These are phyloP conservation scores for Actinia equina DNA, from an alignment of 64 coral and sea anemone species.

Conservation along the genomic window DNA sequence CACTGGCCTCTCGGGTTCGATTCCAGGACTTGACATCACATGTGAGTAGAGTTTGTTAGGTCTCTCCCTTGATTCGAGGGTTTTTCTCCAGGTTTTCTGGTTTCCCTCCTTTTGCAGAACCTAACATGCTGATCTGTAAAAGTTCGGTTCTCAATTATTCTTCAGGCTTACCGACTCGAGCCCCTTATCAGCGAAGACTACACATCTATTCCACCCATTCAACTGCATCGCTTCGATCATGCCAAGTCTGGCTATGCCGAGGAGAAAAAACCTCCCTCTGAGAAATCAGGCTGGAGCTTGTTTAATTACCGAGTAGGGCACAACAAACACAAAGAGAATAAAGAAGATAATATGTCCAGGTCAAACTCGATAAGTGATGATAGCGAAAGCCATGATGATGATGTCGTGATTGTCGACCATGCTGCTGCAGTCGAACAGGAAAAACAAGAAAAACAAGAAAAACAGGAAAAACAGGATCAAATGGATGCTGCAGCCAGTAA, in stretches of 20 bases:
- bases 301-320: slow-evolving; percentile 26
- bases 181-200: slow-evolving; percentile 85
- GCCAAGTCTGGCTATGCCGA: slow-evolving; percentile 57
- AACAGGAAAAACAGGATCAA: background rate
- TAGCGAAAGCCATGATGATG: slow-evolving; percentile 34
- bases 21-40: too few species aligned
- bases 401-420: slow-evolving; percentile 48
- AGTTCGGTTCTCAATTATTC: background rate
- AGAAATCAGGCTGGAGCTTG: slow-evolving; percentile 21
- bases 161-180: slow-evolving; percentile 87
- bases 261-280: slow-evolving; percentile 33
- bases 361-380: slow-evolving; percentile 34
- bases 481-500: background rate
- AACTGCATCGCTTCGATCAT: slow-evolving; percentile 76
- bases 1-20: too few species aligned
- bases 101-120: too few species aligned
- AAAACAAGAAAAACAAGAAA: background rate
- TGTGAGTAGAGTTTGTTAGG: too few species aligned
- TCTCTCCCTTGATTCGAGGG: too few species aligned
- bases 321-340: slow-evolving; percentile 23
- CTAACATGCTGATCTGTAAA: background rate
- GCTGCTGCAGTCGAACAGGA: background rate
- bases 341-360: slow-evolving; percentile 28
- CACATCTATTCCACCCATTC: slow-evolving; percentile 54
- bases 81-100: too few species aligned